A percentile compares a stretch with the other conserved stretches of the same genome.
Conservation (phyloP, 2,888 invertebrate genomes). For the Caprella mutica region DNA sequence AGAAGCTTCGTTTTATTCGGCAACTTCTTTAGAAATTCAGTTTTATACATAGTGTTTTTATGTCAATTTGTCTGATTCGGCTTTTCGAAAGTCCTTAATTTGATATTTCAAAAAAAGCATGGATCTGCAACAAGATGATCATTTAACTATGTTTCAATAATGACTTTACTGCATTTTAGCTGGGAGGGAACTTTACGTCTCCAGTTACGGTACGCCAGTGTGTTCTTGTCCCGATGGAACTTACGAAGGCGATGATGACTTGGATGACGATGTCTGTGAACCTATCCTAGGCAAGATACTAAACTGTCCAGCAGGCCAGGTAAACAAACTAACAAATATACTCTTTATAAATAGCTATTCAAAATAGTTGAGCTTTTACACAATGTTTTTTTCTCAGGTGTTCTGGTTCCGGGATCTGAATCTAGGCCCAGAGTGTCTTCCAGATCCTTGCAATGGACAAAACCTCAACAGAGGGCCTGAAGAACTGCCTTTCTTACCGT, state of each 20-base stretch:
- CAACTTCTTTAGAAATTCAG: too few species aligned
- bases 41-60: too few species aligned
- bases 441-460: conserved; percentile 27
- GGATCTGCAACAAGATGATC: too few species aligned
- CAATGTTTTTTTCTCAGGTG: conserved; percentile 15
- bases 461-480: conserved; percentile 17
- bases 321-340: background rate
- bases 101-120: too few species aligned
- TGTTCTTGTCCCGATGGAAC: conserved; percentile 32
- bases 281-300: conserved; percentile 18
- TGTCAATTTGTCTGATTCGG: too few species aligned
- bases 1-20: too few species aligned
- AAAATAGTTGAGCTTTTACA: background rate
- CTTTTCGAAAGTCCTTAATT: too few species aligned
- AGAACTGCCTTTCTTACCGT: conserved; percentile 25
- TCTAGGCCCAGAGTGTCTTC: conserved; percentile 14
- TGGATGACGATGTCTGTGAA: conserved; percentile 31
- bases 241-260: conserved; percentile 31
- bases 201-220: conserved; percentile 25
- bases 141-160: too few species aligned
- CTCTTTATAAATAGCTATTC: background rate
- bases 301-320: conserved; percentile 16
- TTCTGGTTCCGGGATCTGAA: conserved; percentile 26
- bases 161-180: too few species aligned
- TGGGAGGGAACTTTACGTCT: conserved; percentile 22